These are phyloP conservation scores for Rhimphoctona megacephalus DNA, from an alignment of 2,888 invertebrate genomes.

Conservation along the genomic window DNA sequence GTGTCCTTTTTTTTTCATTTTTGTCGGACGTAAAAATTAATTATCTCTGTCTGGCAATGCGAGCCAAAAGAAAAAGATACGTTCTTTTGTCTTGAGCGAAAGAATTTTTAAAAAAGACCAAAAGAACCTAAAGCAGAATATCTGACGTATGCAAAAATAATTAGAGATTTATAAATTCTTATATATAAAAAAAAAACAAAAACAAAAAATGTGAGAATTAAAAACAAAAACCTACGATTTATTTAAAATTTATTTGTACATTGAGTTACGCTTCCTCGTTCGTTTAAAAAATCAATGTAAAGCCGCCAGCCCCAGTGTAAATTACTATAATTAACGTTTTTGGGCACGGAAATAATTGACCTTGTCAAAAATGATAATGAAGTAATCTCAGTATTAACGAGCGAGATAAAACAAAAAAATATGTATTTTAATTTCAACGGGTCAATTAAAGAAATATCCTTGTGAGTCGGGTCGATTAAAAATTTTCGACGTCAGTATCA, in stretches of 20 bases:
- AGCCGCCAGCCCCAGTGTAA: too few species aligned
- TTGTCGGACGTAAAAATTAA: conserved; percentile 8
- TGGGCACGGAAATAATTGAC: not conserved
- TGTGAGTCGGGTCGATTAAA: too few species aligned
- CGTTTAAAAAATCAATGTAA: not conserved
- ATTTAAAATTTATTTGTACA: not conserved
- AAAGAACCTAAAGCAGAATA: not conserved
- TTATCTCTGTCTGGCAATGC: not conserved
- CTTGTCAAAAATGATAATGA: not conserved
- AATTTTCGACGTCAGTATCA: too few species aligned
- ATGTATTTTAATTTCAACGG: too few species aligned
- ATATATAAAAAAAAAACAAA: too few species aligned
- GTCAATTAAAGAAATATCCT: too few species aligned
- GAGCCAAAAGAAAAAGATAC: not conserved
- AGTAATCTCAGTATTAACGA: too few species aligned
- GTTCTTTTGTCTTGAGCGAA: not conserved
- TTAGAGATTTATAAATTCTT: not conserved
- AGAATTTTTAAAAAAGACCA: not conserved
- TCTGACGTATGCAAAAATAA: not conserved
- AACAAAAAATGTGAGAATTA: not conserved
- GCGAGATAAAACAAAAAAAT: not conserved
- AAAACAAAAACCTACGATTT: not conserved
- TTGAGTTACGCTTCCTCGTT: not conserved
- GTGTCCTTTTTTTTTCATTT: not conserved
- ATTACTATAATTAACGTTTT: not conserved